These are phyloP conservation scores for Propithecus deckenii DNA, from an alignment of 2,797 vertebrate species.

Conservation along the genomic window DNA sequence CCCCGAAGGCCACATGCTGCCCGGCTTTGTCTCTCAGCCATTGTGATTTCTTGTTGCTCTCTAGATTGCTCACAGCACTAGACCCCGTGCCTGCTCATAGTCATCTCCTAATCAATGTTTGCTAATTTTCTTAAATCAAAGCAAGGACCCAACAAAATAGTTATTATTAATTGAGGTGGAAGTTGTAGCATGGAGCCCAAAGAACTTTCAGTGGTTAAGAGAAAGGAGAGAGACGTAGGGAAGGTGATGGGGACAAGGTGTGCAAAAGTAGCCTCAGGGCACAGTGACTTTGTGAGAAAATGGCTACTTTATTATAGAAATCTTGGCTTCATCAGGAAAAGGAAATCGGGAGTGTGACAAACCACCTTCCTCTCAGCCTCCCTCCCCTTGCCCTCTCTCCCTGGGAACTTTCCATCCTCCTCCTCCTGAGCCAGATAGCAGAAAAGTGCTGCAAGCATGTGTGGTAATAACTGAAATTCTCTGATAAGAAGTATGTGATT, in stretches of 20 bases:
- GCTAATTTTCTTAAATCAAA: not conserved
- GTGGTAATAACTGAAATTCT: not conserved
- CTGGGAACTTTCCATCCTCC: not conserved
- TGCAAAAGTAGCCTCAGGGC: not conserved
- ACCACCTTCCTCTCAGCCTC: not conserved
- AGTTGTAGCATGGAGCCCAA: not conserved
- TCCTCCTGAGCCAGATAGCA: not conserved
- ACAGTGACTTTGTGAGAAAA: not conserved
- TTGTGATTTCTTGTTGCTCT: not conserved
- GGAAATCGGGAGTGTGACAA: not conserved
- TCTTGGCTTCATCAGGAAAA: not conserved
- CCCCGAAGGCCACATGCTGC: fast-evolving
- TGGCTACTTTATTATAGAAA: not conserved
- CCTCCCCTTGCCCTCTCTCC: not conserved
- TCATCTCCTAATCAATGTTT: not conserved
- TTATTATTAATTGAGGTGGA: not conserved
- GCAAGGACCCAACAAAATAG: not conserved
- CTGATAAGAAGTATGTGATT: not conserved
- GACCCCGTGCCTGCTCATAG: not conserved
- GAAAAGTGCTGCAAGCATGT: not conserved
- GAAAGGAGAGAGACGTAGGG: not conserved
- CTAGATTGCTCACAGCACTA: not conserved
- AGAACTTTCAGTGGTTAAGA: not conserved
- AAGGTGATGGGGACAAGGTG: not conserved
- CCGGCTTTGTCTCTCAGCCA: not conserved